These are phyloP conservation scores for Aspidiotus destructor DNA, from an alignment of 2,888 invertebrate species.

Conservation along the genomic window DNA sequence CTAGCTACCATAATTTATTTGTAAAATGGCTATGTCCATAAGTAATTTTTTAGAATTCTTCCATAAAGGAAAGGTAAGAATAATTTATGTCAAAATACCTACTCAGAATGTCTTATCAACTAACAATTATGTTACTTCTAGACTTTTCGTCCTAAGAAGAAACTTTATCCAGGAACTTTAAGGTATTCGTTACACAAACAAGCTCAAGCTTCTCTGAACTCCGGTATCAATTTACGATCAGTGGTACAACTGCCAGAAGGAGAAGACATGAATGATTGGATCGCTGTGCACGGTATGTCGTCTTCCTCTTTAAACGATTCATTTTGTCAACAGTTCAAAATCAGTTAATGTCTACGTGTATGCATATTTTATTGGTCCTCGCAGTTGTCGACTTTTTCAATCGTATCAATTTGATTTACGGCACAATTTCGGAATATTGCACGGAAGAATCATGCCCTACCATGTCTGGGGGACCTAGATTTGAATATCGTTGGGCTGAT, in stretches of 20 bases:
- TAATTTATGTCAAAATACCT: not conserved
- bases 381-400: slow-evolving; percentile 89
- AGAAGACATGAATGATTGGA: slow-evolving; percentile 82
- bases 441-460: slow-evolving; percentile 73
- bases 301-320: not conserved
- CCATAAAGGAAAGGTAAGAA: slow-evolving; percentile 62
- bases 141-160: slow-evolving; percentile 85
- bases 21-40: slow-evolving; percentile 31
- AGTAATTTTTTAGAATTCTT: slow-evolving; percentile 66
- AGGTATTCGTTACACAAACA: slow-evolving; percentile 80
- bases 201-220: slow-evolving; percentile 79
- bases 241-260: slow-evolving; percentile 73
- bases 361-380: not conserved
- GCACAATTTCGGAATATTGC: slow-evolving; percentile 77
- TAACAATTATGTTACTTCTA: slow-evolving; percentile 41
- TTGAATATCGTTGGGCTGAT: slow-evolving; percentile 87
- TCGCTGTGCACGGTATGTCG: slow-evolving; percentile 73
- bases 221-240: slow-evolving; percentile 71
- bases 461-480: slow-evolving; percentile 81
- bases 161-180: slow-evolving; percentile 75
- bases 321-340: not conserved
- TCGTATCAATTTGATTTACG: slow-evolving; percentile 83
- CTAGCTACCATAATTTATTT: not conserved
- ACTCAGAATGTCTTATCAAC: not conserved
- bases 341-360: not conserved